Percentiles rank a stretch among this genome's conserved stretches.
phyloP scores from a whole-genome alignment of 2,113 vertebrate genomes.

The Bucco capensis region DNA sequence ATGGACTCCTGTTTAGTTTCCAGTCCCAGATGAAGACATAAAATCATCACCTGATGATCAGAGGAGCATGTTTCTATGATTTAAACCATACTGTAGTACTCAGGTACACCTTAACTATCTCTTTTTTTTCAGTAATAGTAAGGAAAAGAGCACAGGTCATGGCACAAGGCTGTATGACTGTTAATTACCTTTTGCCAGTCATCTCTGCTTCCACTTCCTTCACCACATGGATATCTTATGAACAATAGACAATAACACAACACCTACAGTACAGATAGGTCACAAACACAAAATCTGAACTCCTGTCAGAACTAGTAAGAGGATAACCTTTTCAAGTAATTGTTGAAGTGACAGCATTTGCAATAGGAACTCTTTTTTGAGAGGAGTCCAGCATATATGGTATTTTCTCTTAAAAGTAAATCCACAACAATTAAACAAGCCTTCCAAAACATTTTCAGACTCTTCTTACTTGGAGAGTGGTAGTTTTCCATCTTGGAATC shows the following conservation, averaged over 20 bases:
- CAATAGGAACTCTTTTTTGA: not conserved
- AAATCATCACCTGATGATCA: not conserved
- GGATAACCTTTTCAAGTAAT: not conserved
- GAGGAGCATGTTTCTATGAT: not conserved
- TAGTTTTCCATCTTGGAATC: not conserved
- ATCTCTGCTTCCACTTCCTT: not conserved
- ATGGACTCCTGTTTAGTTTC: conserved; percentile 3
- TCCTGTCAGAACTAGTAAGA: not conserved
- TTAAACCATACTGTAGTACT: not conserved
- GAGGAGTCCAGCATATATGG: not conserved
- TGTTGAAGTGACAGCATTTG: not conserved
- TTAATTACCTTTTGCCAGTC: not conserved
- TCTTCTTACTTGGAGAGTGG: not conserved
- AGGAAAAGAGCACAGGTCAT: not conserved
- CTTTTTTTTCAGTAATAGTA: not conserved
- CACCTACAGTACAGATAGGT: not conserved
- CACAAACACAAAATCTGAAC: not conserved
- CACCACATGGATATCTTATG: not conserved
- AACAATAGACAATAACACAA: not conserved
- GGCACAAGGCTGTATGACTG: not conserved
- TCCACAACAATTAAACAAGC: not conserved
- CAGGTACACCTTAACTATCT: not conserved
- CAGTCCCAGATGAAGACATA: not conserved
- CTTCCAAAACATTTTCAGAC: not conserved
- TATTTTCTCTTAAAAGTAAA: not conserved